Percentiles rank a stretch among this genome's conserved stretches.
phyloP scores from a whole-genome alignment of 2,888 invertebrate species.

The Adelognathus sp. region DNA sequence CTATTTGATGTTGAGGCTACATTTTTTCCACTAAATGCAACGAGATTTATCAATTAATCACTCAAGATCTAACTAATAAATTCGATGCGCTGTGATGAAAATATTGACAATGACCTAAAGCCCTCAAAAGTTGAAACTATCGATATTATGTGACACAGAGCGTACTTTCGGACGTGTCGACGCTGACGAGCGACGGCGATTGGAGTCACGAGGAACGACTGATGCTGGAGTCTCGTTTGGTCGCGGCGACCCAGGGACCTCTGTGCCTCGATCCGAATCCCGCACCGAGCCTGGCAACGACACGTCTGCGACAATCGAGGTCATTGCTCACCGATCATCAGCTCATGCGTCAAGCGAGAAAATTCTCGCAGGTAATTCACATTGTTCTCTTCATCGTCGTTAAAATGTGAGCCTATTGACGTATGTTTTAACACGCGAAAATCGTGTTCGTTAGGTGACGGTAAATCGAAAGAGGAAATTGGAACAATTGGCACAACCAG shows the following conservation, averaged over 20 bases:
- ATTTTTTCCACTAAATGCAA: too few species aligned
- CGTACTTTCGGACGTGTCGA: slow-evolving; percentile 79
- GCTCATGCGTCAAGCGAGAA: slow-evolving; percentile 88
- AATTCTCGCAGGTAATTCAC: slow-evolving; percentile 87
- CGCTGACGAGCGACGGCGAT: slow-evolving; percentile 78
- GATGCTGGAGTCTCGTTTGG: slow-evolving; percentile 91
- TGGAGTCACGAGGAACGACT: slow-evolving; percentile 91
- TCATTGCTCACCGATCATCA: slow-evolving; percentile 89
- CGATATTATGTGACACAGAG: slow-evolving; percentile 64
- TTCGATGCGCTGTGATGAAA: too few species aligned
- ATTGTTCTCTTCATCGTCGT: not conserved
- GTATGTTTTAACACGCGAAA: not conserved
- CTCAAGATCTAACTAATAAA: too few species aligned
- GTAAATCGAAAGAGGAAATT: slow-evolving; percentile 94
- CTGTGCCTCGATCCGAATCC: slow-evolving; percentile 95
- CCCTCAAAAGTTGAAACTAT: not conserved
- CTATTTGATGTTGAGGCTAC: too few species aligned
- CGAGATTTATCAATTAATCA: too few species aligned
- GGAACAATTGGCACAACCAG: slow-evolving; percentile 91
- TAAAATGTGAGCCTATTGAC: not conserved
- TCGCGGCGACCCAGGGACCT: slow-evolving; percentile 92
- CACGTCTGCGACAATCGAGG: slow-evolving; percentile 88
- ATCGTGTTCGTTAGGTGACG: slow-evolving; percentile 83
- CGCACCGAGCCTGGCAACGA: slow-evolving; percentile 89
- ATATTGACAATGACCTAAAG: too few species aligned